Percentiles rank a stretch among this genome's conserved stretches.
These are phyloP conservation scores for Akabosia matsudoensis DNA, from an alignment of 1,140 invertebrate genomes.

Conservation along the genomic window DNA sequence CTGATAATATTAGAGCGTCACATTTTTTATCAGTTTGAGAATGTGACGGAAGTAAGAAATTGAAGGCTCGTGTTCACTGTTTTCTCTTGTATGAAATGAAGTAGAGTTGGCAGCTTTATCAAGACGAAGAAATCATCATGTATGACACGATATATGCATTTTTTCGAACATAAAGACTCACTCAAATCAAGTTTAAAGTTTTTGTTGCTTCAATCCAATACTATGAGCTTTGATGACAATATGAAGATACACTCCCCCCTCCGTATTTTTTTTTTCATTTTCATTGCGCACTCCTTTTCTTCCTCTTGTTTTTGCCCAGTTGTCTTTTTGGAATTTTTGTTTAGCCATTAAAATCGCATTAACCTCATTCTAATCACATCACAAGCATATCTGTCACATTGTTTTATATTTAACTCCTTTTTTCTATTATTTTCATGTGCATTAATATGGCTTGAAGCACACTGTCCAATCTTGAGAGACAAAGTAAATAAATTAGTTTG, in stretches of 20 bases:
- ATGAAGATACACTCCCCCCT: constrained; percentile 2
- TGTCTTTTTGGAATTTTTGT: constrained; percentile 47
- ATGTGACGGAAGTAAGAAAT: too few relatives aligned
- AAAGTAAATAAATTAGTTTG: neutral
- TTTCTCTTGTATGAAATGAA: too few relatives aligned
- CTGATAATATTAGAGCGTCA: too few relatives aligned
- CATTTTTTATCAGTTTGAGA: too few relatives aligned
- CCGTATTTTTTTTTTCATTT: neutral
- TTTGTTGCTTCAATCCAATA: neutral
- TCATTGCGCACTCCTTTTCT: neutral
- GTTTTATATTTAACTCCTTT: constrained; percentile 47
- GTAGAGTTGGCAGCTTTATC: constrained; percentile 1
- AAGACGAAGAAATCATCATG: neutral
- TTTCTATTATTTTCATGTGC: neutral
- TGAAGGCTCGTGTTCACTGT: too few relatives aligned
- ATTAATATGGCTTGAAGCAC: neutral
- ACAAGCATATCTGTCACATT: constrained; percentile 20
- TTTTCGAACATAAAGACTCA: constrained; percentile 4
- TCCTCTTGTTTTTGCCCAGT: constrained; percentile 19
- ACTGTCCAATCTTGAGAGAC: neutral
- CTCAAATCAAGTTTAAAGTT: constrained; percentile 13
- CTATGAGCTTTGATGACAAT: neutral
- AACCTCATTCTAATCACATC: constrained; percentile 48
- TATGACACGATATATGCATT: constrained; percentile 7
- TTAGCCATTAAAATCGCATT: constrained; percentile 48